Evolutionary conservation across 2,113 vertebrate genomes (phyloP), one percentile per base, ranked within the genome.

Genomic region (Carassius auratus): DNA sequence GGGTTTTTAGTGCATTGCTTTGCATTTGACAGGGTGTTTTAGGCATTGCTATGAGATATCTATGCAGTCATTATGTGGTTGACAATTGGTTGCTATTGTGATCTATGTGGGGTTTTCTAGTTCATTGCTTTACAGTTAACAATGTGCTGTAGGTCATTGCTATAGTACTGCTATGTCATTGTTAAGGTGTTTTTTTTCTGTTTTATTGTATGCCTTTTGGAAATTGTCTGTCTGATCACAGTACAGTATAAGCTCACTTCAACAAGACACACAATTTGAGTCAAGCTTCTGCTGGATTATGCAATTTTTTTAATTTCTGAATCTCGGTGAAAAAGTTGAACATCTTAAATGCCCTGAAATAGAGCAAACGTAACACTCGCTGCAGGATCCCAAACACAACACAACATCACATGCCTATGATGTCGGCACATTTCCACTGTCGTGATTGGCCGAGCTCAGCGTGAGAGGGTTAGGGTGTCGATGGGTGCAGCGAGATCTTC

Each of bases 361-460:
- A 84, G 81, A 81, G 8, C 81, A 48, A 75, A 26, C 30, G 64
- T 82, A 88, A 66, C 84, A 66, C 80, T 45, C 66, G 0, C 48
- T 8, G 48, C 38, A 61, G 84, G 64, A 30, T 5, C 57, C 26
- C 21, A 52, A 69, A 33, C 50, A 4, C 57, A 15, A 48, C n/a
- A 5, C n/a, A 23, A 21, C 36, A n/a, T 86, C 81, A 80, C 59
- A 45, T 86, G 80, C 3, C 69, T 23, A 30, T 73, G 80, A 86
- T 26, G 73, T 86, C 87, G 84, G 59, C 14, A 8, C 19, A n/a
- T 55, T 48, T 52, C 21, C 12, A n/a, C n/a, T 21, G 26, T 38
- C 15, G 8, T 6, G 69, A 88, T 86, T 88, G 87, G 87, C 77
- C 57, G 77, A 13, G 38, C 7, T 84, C 85, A 33, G 87, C n/a